Base-by-base conservation (phyloP, 2,888 invertebrate species). In the Chloromyia formosa region DNA sequence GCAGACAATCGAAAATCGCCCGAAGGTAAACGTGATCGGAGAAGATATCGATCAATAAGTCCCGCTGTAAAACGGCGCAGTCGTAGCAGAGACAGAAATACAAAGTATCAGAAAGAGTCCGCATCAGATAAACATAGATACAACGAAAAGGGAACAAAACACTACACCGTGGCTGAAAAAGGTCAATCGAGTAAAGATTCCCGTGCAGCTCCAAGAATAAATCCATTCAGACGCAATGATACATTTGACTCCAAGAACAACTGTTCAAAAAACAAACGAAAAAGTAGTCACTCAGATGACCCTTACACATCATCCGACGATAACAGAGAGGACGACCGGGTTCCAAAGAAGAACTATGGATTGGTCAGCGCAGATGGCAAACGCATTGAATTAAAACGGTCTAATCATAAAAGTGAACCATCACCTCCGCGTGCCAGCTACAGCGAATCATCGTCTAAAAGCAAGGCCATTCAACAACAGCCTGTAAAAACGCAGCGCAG, bases 291-390 rank as follows among this genome's bases (percentile, higher is more conserved):
- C 1, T 35, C 18, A n/a, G 45, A 62, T 16, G 10, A 18, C 16
- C 64, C 54, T 2, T 54, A 35, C 18, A 20, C 66, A 40, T 71
- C 66, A 35, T 27, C 68, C 22, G 60, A 64, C 1, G 69, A 68
- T 35, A 40, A 62, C 22, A 49, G 64, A 4, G 1, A 7, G 7
- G 23, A 23, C 12, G 49, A 61, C 45, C 42, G 23, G 12, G 49
- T 18, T 3, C 20, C 16, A 73, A 80, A 79, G 72, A 80, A 81
- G 74, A 80, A 82, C 66, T 86, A 83, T 80, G 86, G 86, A 45
- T 80, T 87, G 54, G 84, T 86, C 2, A 82, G 79, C 73, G 82
- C 84, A 2, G 85, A 85, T 78, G 86, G 86, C 35, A 49, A 83
- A 82, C 80, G 82, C 66, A 74, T 77, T 16, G 75, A 75, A 77